Evolutionary conservation across 2,797 vertebrate genomes (phyloP).

Genomic region (Sparus aurata): DNA sequence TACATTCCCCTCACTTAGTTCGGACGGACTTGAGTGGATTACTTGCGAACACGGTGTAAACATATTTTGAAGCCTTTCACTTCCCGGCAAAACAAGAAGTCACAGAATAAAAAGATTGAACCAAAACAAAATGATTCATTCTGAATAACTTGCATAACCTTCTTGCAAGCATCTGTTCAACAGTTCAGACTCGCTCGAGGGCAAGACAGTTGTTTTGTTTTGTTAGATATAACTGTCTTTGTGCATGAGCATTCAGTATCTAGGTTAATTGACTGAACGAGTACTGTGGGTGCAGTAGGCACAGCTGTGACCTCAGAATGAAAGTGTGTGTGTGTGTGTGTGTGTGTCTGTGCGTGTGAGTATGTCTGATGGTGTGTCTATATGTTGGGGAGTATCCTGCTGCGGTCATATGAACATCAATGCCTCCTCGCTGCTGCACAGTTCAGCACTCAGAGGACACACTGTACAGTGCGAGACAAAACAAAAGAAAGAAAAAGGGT

Average conservation of each 20-base stretch:
- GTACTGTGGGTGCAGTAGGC: slow-evolving; percentile 59
- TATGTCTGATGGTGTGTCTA: slow-evolving; percentile 32
- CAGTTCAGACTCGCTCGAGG: slow-evolving; percentile 41
- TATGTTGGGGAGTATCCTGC: slow-evolving; percentile 51
- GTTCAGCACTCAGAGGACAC: slow-evolving; percentile 35
- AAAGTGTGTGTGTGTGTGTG: slow-evolving; percentile 5
- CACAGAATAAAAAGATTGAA: slow-evolving; percentile 1
- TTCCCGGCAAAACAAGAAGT: slow-evolving; percentile 3
- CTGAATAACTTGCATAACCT: slow-evolving; percentile 13
- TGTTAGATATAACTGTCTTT: slow-evolving; percentile 60
- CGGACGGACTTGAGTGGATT: slow-evolving; percentile 26
- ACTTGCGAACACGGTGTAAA: slow-evolving; percentile 8
- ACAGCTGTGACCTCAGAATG: slow-evolving; percentile 74
- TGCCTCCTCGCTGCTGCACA: slow-evolving; percentile 38
- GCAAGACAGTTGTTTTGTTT: slow-evolving; percentile 61
- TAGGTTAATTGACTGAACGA: slow-evolving; percentile 74
- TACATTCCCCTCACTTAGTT: slow-evolving; percentile 63
- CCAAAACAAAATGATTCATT: background rate
- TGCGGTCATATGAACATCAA: slow-evolving; percentile 55
- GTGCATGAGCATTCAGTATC: slow-evolving; percentile 61
- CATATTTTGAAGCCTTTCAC: slow-evolving; percentile 21
- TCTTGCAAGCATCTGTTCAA: slow-evolving; percentile 56
- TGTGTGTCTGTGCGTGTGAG: background rate
- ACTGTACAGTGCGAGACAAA: slow-evolving; percentile 15
- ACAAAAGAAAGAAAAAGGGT: slow-evolving; percentile 31